Percentiles rank a stretch among this genome's conserved stretches.
Evolutionary conservation across 35 echinoderm and acorn worm species (phyloP).

Genomic region (Ophioderma brevispina): DNA sequence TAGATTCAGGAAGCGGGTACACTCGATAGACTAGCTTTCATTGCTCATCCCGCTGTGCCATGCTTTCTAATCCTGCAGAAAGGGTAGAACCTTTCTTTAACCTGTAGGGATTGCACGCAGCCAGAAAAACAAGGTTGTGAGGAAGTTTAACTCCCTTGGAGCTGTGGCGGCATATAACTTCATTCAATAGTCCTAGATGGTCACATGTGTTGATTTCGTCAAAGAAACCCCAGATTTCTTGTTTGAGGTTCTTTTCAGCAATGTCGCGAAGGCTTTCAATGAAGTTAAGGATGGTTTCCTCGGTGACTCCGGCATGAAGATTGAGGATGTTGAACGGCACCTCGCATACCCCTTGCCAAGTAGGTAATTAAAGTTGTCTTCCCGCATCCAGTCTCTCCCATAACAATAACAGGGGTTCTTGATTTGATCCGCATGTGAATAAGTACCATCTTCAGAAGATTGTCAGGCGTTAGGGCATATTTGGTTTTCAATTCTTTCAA

Average conservation of each 20-base stretch:
- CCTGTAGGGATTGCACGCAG: constrained; percentile 35
- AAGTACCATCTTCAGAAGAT: constrained; percentile 46
- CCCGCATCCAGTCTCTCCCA: constrained; percentile 52
- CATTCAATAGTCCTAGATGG: constrained; percentile 41
- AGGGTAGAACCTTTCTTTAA: neutral
- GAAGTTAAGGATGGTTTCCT: constrained; percentile 13
- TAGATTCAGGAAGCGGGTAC: constrained; percentile 28
- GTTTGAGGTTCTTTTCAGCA: neutral
- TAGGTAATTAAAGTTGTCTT: constrained; percentile 39
- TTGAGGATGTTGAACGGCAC: constrained; percentile 23
- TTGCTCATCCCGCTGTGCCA: neutral
- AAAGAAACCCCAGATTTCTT: constrained; percentile 27
- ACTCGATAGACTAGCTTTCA: constrained; percentile 49
- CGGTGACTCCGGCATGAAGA: constrained; percentile 29
- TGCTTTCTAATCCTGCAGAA: constrained; percentile 1
- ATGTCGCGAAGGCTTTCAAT: neutral
- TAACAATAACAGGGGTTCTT: constrained; percentile 28
- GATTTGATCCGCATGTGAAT: constrained; percentile 29
- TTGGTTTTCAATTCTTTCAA: neutral
- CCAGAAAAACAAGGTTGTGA: constrained; percentile 25
- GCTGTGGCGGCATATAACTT: constrained; percentile 32
- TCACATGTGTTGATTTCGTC: constrained; percentile 52
- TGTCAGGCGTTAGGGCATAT: constrained; percentile 48
- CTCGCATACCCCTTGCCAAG: constrained; percentile 24
- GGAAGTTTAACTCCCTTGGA: constrained; percentile 9